Percentiles rank a stretch among this genome's conserved stretches.
phyloP scores from a whole-genome alignment of 2,888 invertebrate species.

The Caprella mutica region DNA sequence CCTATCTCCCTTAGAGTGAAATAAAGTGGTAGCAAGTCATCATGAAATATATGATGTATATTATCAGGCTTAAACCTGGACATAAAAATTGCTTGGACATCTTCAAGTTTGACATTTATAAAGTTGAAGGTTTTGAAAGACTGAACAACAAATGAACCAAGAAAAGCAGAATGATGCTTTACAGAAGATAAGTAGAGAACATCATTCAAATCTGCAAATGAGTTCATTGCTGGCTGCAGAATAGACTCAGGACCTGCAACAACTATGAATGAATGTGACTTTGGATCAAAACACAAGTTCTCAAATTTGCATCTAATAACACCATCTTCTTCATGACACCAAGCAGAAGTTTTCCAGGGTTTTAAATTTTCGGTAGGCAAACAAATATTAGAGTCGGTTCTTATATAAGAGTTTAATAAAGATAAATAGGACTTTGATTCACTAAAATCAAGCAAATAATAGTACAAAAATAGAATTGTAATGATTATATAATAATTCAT shows the following conservation, averaged over 20 bases:
- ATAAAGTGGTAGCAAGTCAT: slow-evolving; percentile 20
- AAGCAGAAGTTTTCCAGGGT: slow-evolving; percentile 20
- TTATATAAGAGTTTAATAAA: no score
- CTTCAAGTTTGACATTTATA: neutral
- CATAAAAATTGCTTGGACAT: slow-evolving; percentile 5
- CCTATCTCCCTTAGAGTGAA: slow-evolving; percentile 17
- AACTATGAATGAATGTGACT: slow-evolving; percentile 12
- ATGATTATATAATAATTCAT: no score
- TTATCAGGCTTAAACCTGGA: slow-evolving; percentile 26
- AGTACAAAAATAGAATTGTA: no score
- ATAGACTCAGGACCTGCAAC: slow-evolving; percentile 10
- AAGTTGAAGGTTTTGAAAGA: neutral
- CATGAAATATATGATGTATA: slow-evolving; percentile 22
- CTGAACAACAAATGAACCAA: slow-evolving; percentile 1
- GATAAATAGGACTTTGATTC: no score
- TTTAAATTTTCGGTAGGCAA: no score
- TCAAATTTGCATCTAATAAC: slow-evolving; percentile 17
- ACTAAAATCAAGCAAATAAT: no score
- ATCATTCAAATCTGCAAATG: neutral
- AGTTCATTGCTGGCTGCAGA: slow-evolving; percentile 12
- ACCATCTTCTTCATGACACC: slow-evolving; percentile 13
- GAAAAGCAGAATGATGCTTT: slow-evolving; percentile 16
- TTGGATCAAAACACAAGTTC: slow-evolving; percentile 12
- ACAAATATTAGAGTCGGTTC: no score
- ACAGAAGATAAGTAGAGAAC: slow-evolving; percentile 19